These are phyloP conservation scores for Pseudomyrmex pallidus DNA, from an alignment of 1,140 invertebrate genomes.

Conservation along the genomic window DNA sequence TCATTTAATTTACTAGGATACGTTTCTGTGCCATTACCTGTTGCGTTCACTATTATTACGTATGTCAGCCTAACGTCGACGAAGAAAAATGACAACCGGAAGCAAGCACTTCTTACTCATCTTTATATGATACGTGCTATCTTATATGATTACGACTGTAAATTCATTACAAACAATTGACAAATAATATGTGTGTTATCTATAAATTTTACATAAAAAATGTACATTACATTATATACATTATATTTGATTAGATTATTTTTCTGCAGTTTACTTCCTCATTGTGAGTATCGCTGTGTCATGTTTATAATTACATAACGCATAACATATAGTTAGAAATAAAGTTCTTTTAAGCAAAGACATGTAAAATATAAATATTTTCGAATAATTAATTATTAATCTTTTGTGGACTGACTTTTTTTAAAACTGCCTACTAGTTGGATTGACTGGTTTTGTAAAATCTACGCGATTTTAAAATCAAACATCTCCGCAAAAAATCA, in stretches of 20 bases:
- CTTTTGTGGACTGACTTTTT: too few relatives aligned
- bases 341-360: not conserved
- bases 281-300: not conserved
- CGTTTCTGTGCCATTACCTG: constrained; percentile 36
- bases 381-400: not conserved
- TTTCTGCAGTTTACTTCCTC: constrained; percentile 2
- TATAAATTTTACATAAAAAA: too few relatives aligned
- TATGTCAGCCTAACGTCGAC: constrained; percentile 17
- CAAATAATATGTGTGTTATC: too few relatives aligned
- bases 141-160: not conserved
- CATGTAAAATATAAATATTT: not conserved
- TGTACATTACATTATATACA: not conserved
- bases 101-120: constrained; percentile 7
- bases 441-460: too few relatives aligned
- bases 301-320: constrained; percentile 1
- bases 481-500: too few relatives aligned
- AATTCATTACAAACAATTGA: too few relatives aligned
- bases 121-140: not conserved
- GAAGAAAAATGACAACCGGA: constrained; percentile 44
- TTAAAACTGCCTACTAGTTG: too few relatives aligned
- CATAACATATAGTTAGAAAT: not conserved
- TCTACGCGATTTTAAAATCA: too few relatives aligned
- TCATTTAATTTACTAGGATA: constrained; percentile 45
- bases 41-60: constrained; percentile 55
- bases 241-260: constrained; percentile 3